Percentiles rank a stretch among this genome's conserved stretches.
phyloP scores from a whole-genome alignment of 2,797 vertebrate genomes.

The Petrocephalus sullivani region DNA sequence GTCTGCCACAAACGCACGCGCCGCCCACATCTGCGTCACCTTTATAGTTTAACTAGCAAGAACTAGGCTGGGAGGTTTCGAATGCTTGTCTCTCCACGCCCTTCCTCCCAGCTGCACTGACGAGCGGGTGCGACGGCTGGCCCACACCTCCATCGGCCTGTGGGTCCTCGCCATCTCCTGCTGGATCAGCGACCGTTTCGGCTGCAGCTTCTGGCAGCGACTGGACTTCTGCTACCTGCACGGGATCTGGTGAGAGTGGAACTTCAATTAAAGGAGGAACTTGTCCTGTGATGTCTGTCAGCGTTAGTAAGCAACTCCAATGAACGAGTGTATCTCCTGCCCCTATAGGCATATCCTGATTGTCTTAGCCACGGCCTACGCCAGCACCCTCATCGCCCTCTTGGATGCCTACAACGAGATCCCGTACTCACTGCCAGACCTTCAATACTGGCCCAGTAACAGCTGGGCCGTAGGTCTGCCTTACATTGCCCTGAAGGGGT shows the following conservation, averaged over 20 bases:
- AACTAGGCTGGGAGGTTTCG: neutral
- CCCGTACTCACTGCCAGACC: constrained; percentile 64
- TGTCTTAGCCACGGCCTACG: constrained; percentile 77
- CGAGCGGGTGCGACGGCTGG: constrained; percentile 58
- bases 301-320: neutral
- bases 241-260: constrained; percentile 76
- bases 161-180: constrained; percentile 80
- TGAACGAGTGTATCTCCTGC: neutral
- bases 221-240: constrained; percentile 87
- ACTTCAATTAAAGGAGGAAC: neutral
- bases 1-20: neutral
- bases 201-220: constrained; percentile 80
- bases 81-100: neutral
- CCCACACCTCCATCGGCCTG: constrained; percentile 56
- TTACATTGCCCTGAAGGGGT: constrained; percentile 64
- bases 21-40: neutral
- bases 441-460: constrained; percentile 83
- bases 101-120: constrained; percentile 64
- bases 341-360: constrained; percentile 84
- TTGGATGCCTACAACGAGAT: constrained; percentile 74
- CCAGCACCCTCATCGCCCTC: constrained; percentile 69
- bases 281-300: neutral
- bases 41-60: neutral
- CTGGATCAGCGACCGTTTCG: constrained; percentile 82
- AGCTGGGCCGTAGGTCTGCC: constrained; percentile 72